Evolutionary conservation across 2,888 invertebrate genomes (phyloP).

Genomic region (Macrophya annulata): DNA sequence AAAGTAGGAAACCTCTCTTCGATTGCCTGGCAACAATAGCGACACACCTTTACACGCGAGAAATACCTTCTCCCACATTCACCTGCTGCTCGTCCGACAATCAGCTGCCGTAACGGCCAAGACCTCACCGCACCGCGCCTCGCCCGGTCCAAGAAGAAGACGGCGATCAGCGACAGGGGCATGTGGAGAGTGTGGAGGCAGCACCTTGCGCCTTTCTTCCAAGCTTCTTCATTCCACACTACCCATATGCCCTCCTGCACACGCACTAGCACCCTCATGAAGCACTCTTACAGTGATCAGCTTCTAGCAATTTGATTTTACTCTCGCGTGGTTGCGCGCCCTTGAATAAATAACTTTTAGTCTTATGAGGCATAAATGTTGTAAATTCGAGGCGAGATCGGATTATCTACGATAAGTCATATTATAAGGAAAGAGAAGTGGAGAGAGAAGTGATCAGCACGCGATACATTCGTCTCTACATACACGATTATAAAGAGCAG

Average conservation of each 20-base stretch:
- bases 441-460: no score
- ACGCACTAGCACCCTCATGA: constrained; percentile 42
- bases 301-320: constrained; percentile 16
- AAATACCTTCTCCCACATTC: constrained; percentile 55
- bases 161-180: constrained; percentile 52
- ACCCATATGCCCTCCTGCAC: constrained; percentile 54
- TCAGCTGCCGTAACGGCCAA: constrained; percentile 57
- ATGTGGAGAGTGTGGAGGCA: constrained; percentile 53
- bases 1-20: constrained; percentile 28
- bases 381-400: not conserved
- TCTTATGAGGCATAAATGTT: not conserved
- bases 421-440: not conserved
- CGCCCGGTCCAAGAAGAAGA: constrained; percentile 57
- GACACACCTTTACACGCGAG: constrained; percentile 75
- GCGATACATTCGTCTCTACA: not conserved
- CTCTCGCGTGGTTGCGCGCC: constrained; percentile 3
- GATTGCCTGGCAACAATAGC: constrained; percentile 77
- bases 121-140: constrained; percentile 62
- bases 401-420: not conserved
- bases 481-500: not conserved
- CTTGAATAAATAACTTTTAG: not conserved
- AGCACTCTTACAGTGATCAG: constrained; percentile 17
- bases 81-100: constrained; percentile 55
- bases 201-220: constrained; percentile 56
- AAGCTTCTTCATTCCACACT: constrained; percentile 49